Base-by-base conservation (phyloP, 2,797 vertebrate species). In the Hydrophis major region DNA sequence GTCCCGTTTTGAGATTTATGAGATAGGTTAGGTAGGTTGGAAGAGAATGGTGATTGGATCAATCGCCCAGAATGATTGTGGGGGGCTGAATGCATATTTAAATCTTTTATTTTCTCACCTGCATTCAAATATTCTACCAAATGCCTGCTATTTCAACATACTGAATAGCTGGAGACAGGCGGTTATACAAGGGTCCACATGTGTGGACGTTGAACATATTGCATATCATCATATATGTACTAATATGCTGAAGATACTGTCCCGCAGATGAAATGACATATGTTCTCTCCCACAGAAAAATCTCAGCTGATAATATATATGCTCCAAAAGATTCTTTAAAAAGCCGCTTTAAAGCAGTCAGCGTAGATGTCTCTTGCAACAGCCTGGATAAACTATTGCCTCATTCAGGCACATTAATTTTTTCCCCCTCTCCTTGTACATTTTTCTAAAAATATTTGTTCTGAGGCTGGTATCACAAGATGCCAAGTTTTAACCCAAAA, bases 391-490 rank as follows among this genome's bases (percentile, higher is more conserved):
- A 94, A 91, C 55, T 47, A 86, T 94, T 92, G 92, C 93, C 93
- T 94, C 92, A 89, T 91, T 86, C 92, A 87, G 60, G 59, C 89
- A 37, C 89, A 87, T 78, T 55, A 69, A 89, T 89, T 86, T 87
- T 66, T 66, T 57, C 42, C 32, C 56, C n/a, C 50, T 27, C 61
- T 69, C 59, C 92, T 92, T 87, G 93, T 93, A 92, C 92, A 55
- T 92, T 93, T 93, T 94, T 94, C 92, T 92, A 91, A 92, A 89
- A 91, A 91, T 92, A 94, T 92, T 94, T 94, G 93, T 93, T 92
- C 92, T 91, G 86, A 91, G 87, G 92, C 93, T 94, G 92, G 92
- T 91, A 92, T 91, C 87, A 50, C 89, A 89, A 60, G 32, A 27
- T 92, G 93, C 93, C 93, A 91, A 89, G 74, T 94, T 94, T 94